Evolutionary conservation across 2,888 invertebrate species (phyloP).

Genomic region (Silvanus unidentatus): DNA sequence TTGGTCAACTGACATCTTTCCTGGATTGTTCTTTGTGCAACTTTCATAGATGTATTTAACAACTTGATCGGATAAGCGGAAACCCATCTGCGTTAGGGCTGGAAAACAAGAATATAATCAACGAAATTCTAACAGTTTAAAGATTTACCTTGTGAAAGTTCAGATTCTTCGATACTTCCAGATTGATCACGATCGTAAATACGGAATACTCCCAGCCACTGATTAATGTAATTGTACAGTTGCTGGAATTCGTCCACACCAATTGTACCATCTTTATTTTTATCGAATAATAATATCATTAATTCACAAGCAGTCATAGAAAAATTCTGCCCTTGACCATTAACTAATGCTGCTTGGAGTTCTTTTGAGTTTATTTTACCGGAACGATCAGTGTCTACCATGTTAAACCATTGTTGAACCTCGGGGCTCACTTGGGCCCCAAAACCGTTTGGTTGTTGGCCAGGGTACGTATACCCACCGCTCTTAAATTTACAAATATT

Average conservation of each 20-base stretch:
- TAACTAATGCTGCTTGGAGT: constrained; percentile 73
- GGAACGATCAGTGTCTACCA: constrained; percentile 78
- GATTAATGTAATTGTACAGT: constrained; percentile 80
- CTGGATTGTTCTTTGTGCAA: constrained; percentile 58
- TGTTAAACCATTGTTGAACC: constrained; percentile 74
- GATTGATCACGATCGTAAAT: constrained; percentile 81
- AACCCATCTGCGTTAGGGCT: constrained; percentile 87
- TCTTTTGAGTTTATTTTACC: constrained; percentile 75
- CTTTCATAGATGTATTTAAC: constrained; percentile 64
- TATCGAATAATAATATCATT: constrained; percentile 91
- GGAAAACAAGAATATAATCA: not conserved
- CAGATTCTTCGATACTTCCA: constrained; percentile 75
- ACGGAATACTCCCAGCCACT: constrained; percentile 81
- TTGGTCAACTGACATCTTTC: constrained; percentile 72
- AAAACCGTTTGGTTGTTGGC: not conserved
- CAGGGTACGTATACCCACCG: not conserved
- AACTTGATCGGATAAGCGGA: constrained; percentile 74
- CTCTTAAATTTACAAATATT: too few species aligned
- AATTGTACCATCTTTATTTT: constrained; percentile 77
- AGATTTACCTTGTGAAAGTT: constrained; percentile 63
- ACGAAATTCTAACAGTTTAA: not conserved
- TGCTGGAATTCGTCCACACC: constrained; percentile 79
- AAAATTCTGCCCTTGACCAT: constrained; percentile 78
- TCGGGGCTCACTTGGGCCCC: constrained; percentile 51
- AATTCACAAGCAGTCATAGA: constrained; percentile 77